Evolutionary conservation across 2,888 invertebrate species (phyloP), one percentile per base, ranked within the genome.

Genomic region (Matsumyia berberina): DNA sequence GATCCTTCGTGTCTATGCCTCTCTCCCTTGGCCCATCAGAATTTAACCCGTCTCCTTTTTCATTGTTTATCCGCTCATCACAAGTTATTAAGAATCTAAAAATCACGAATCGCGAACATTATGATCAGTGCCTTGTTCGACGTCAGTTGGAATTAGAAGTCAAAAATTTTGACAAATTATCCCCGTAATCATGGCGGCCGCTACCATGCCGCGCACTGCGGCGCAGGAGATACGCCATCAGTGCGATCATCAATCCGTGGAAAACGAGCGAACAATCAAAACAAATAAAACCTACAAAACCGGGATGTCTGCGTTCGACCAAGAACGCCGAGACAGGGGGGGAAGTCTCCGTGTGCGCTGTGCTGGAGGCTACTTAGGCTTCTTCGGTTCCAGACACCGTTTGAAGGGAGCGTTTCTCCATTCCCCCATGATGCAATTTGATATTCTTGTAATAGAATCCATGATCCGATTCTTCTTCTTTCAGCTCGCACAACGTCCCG

Each of bases 401-500:
- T 29, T 7, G 37, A 12, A 15, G 64, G n/a, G 35, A 72, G 31
- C 29, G 64, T 55, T 64, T 29, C n/a, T n/a, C 37, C 70, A 76
- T 64, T 82, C 69, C 64, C 64, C 39, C 66, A 51, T 46, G 19
- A 51, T 85, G 85, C 85, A 87, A 87, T 87, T 86, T 86, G 87
- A 87, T 87, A 87, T 86, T 83, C 87, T 87, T 87, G 87, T 86
- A 87, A 87, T 87, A 86, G 87, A 87, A 87, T 87, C 86, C 86
- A 78, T 60, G 77, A 78, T 79, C 86, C 87, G 87, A 86, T 86
- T 85, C 76, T 80, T 85, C 42, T 72, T 77, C 64, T 67, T 77
- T 69, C 62, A 53, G 55, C 44, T 33, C 15, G 55, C 35, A 80
- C 49, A 70, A 73, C 55, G 24, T 73, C 66, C 67, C 73, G 72